Conservation (phyloP, 2,113 vertebrate genomes). For the Rhabdornis inornatus region DNA sequence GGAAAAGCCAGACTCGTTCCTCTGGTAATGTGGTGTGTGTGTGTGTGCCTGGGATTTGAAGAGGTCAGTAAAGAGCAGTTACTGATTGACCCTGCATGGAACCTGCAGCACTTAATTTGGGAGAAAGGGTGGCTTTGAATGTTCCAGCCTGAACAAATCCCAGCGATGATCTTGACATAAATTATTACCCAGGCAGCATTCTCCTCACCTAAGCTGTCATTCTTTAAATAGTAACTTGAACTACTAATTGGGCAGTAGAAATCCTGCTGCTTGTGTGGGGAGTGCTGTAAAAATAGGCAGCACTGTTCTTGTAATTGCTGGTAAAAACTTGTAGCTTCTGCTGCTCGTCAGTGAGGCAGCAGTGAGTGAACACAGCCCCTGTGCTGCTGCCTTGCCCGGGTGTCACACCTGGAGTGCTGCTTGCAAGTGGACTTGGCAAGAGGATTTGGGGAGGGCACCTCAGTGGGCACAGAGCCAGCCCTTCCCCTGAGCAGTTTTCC, state of each 20-base stretch:
- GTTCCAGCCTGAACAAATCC: conserved; percentile 45
- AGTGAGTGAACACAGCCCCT: background rate
- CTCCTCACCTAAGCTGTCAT: conserved; percentile 47
- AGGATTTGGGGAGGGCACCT: background rate
- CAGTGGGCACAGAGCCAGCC: background rate
- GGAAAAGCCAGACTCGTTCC: conserved; percentile 9
- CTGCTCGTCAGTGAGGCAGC: background rate
- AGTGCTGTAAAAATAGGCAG: conserved; percentile 23
- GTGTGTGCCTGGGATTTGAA: background rate
- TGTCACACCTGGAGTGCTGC: background rate
- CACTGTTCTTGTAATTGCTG: conserved; percentile 38
- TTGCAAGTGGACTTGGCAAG: background rate
- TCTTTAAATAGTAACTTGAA: conserved; percentile 59
- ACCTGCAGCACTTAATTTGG: background rate
- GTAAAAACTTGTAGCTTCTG: background rate
- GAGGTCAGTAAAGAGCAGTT: conserved; percentile 47
- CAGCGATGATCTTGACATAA: conserved; percentile 27
- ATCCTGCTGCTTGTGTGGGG: conserved; percentile 15
- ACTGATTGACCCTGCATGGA: conserved; percentile 49
- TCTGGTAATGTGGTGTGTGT: background rate
- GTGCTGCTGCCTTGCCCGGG: background rate
- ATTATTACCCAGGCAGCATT: conserved; percentile 53
- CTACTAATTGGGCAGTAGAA: conserved; percentile 57
- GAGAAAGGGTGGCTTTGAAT: conserved; percentile 34
- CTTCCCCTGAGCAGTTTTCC: background rate